Evolutionary conservation across 2,113 vertebrate species (phyloP), one percentile per base, ranked within the genome.

Genomic region (Uria lomvia): DNA sequence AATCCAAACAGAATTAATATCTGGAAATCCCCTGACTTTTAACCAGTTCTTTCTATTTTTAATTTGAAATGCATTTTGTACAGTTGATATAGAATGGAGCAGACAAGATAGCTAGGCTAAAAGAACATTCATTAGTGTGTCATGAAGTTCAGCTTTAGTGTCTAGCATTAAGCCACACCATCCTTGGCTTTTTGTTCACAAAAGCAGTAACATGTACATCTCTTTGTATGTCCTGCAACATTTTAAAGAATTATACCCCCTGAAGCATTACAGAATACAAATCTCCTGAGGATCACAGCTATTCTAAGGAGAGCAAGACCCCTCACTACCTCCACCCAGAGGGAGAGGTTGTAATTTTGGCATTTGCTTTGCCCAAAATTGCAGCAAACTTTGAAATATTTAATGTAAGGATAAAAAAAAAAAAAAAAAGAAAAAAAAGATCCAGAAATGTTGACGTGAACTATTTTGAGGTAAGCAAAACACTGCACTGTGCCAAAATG

Each of bases 1-100:
- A 94, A 94, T 34, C 52, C 29, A 55, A 94, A 94, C 82, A 68
- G 84, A 97, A 94, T 87, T 88, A 97, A 82, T 92, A 91, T 90
- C 67, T 77, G 66, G 93, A 91, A 96, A 90, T 86, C 59, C 79
- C 70, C 53, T 24, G 45, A 55, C 45, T 89, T 97, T 74, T 93
- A n/a, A 68, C 66, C 16, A 68, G 29, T 6, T 30, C 23, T 81
- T 94, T 96, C 78, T 92, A 7, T 72, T 78, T 92, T 59, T 86
- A 89, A 90, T 85, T 70, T 89, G 47, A 77, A 89, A 94, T 87
- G 53, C 2, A 36, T 92, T 96, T 94, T 76, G 10, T 70, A 49
- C 29, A 68, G 32, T 24, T 79, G 29, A 43, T 79, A 36, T 8
- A 72, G 55, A 73, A 65, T 34, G n/a, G 40, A 93, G 12, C 32